These are phyloP conservation scores for Emydoidea blandingii DNA, from an alignment of 2,797 vertebrate species.

Conservation along the genomic window DNA sequence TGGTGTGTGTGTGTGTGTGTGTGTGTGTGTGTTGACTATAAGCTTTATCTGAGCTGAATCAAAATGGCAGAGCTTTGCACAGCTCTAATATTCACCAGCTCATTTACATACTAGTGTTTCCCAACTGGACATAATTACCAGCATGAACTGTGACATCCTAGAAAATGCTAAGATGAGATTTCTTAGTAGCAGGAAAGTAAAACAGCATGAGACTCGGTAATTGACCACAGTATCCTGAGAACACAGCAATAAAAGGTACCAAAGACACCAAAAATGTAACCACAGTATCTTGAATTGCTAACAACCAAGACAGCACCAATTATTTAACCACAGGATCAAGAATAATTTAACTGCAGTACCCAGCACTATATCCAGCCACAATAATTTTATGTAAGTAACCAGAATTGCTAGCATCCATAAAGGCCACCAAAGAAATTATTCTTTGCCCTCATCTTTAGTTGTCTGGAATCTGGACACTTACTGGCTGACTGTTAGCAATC, in stretches of 20 bases:
- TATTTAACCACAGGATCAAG: conserved; percentile 62
- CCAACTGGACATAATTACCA: conserved; percentile 23
- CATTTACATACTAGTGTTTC: neutral
- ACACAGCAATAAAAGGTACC: conserved; percentile 52
- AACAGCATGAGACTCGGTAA: conserved; percentile 62
- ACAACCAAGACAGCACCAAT: conserved; percentile 32
- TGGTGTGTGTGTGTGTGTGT: too few species aligned
- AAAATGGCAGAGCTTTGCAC: conserved; percentile 4
- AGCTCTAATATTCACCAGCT: neutral
- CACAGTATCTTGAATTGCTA: conserved; percentile 60
- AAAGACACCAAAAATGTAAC: conserved; percentile 63
- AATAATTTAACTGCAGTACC: conserved; percentile 62
- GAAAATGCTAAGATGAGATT: conserved; percentile 36
- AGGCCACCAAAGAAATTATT: conserved; percentile 21
- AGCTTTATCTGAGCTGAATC: neutral
- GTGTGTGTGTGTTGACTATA: neutral
- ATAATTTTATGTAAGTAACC: conserved; percentile 1
- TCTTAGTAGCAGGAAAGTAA: conserved; percentile 52
- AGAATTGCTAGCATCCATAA: conserved; percentile 37
- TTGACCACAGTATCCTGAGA: conserved; percentile 61
- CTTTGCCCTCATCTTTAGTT: conserved; percentile 9
- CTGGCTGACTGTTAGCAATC: conserved; percentile 32
- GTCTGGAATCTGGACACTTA: conserved; percentile 17
- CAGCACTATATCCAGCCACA: conserved; percentile 42
- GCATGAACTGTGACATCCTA: conserved; percentile 40